A percentile compares a stretch with the other conserved stretches of the same genome.
phyloP scores from a whole-genome alignment of 2,797 vertebrate species.

The Allenopithecus nigroviridis region DNA sequence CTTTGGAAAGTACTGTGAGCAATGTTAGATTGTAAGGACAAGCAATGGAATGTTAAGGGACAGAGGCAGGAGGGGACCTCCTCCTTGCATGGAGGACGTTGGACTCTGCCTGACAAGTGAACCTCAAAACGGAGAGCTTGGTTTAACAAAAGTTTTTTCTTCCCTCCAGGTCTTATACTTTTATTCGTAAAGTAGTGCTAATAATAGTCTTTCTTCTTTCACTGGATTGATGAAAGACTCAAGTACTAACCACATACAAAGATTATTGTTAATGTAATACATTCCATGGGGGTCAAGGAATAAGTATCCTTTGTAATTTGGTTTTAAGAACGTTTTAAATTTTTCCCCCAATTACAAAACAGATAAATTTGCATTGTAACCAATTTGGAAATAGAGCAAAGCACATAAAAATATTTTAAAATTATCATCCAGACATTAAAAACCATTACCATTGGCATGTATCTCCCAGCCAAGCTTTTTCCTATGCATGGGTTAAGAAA shows the following conservation, averaged over 20 bases:
- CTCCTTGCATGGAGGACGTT: background rate
- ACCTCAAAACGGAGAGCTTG: background rate
- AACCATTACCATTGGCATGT: background rate
- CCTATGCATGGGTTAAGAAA: background rate
- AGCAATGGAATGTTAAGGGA: rapidly evolving
- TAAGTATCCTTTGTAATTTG: background rate
- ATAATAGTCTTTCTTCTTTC: background rate
- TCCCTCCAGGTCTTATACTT: background rate
- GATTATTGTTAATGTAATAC: background rate
- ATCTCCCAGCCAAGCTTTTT: background rate
- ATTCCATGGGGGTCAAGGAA: background rate
- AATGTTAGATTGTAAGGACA: background rate
- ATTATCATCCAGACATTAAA: background rate
- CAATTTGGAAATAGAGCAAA: background rate
- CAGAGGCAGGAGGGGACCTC: background rate
- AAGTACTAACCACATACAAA: background rate
- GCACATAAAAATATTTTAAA: background rate
- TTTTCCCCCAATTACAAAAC: background rate
- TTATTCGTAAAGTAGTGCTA: background rate
- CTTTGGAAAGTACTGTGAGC: background rate
- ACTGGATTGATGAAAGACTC: background rate
- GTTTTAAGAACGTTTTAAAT: background rate
- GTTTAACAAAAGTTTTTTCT: background rate
- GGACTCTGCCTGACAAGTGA: background rate
- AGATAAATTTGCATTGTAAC: background rate